These are phyloP conservation scores for Ruditapes philippinarum DNA, from an alignment of 1,140 invertebrate genomes.

Conservation along the genomic window DNA sequence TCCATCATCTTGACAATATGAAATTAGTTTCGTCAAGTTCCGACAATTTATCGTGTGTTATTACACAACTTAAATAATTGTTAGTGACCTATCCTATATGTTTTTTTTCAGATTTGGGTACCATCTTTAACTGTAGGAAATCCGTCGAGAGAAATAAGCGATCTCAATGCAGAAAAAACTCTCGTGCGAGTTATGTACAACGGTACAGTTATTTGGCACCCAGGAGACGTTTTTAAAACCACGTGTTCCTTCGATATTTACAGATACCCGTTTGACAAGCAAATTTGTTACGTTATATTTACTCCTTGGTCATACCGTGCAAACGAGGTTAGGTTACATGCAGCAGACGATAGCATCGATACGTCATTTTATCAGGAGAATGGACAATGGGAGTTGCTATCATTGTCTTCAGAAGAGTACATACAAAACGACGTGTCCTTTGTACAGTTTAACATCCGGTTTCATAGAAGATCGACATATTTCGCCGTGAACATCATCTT, in stretches of 20 bases:
- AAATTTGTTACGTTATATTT: slow-evolving; percentile 18
- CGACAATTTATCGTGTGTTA: no score
- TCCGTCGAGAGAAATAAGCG: slow-evolving; percentile 7
- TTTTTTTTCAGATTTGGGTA: slow-evolving; percentile 44
- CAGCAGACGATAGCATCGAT: neutral
- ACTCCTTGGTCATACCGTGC: neutral
- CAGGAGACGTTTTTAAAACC: slow-evolving; percentile 46
- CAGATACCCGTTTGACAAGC: slow-evolving; percentile 48
- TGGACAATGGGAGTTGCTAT: slow-evolving; percentile 30
- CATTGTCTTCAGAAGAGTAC: neutral
- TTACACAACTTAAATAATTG: no score
- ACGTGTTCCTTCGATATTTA: slow-evolving; percentile 40
- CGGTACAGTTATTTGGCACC: slow-evolving; percentile 36
- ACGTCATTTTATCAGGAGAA: slow-evolving; percentile 32
- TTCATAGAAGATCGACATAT: slow-evolving; percentile 78
- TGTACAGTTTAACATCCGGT: slow-evolving; percentile 71
- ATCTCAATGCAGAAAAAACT: neutral
- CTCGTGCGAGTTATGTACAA: slow-evolving; percentile 27
- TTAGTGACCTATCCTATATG: no score
- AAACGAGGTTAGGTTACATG: neutral
- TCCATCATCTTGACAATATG: no score
- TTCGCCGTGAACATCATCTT: slow-evolving; percentile 88
- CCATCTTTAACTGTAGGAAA: slow-evolving; percentile 27
- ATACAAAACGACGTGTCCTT: neutral
- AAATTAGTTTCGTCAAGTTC: no score